Percentiles rank a stretch among this genome's conserved stretches.
Conservation (phyloP, 2,113 vertebrate genomes). For the Istiophorus platypterus region DNA sequence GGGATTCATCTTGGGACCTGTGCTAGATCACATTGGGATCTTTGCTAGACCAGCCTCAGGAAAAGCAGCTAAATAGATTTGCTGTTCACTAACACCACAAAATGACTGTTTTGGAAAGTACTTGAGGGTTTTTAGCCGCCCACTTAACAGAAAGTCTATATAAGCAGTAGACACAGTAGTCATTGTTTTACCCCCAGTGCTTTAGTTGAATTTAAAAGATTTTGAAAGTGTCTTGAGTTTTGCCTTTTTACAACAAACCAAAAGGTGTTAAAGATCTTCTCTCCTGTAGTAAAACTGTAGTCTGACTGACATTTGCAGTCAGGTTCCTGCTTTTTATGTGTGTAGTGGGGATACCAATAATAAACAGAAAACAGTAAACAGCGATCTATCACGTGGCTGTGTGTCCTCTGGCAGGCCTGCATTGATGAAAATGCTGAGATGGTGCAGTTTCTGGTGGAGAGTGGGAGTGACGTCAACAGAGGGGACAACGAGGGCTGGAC, state of each 20-base stretch:
- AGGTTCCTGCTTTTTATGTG: constrained; percentile 17
- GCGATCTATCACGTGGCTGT: constrained; percentile 16
- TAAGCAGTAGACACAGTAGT: constrained; percentile 62
- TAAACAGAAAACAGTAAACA: constrained; percentile 23
- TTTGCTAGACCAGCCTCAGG: constrained; percentile 51
- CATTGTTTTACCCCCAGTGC: constrained; percentile 56
- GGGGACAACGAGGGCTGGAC: constrained; percentile 91
- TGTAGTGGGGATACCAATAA: not conserved
- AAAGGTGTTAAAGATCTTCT: constrained; percentile 13
- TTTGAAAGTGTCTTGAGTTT: constrained; percentile 48
- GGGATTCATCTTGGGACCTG: constrained; percentile 67
- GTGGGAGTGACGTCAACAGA: constrained; percentile 85
- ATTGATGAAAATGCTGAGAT: constrained; percentile 89
- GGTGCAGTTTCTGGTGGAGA: constrained; percentile 89
- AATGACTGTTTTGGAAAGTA: constrained; percentile 69
- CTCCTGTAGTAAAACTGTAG: not conserved
- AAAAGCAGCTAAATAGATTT: constrained; percentile 55
- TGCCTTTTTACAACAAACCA: constrained; percentile 50
- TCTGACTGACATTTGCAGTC: not conserved
- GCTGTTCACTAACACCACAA: constrained; percentile 49
- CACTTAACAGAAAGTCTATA: constrained; percentile 59
- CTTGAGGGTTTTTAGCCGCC: constrained; percentile 65
- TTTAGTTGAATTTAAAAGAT: constrained; percentile 43
- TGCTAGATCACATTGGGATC: constrained; percentile 55
- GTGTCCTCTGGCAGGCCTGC: constrained; percentile 82